Evolutionary conservation across 2,113 vertebrate genomes (phyloP), one percentile per base, ranked within the genome.

Genomic region (Agapornis roseicollis): DNA sequence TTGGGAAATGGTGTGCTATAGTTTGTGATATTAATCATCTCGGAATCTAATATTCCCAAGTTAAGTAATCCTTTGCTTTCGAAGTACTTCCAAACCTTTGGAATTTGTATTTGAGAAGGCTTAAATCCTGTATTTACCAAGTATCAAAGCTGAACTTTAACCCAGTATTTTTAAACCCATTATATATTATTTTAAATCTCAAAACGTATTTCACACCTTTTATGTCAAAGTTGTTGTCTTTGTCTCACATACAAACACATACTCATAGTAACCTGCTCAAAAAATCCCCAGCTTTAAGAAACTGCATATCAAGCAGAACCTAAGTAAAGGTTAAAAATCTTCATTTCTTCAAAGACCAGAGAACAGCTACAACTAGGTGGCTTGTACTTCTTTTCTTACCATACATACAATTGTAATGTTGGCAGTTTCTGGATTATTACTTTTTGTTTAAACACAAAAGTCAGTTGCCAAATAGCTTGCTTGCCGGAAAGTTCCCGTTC

Each of bases 201-300:
- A 11, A 10, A 55, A 69, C 9, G 12, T 41, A 69, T 72, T 89
- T 96, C 35, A 33, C 44, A 90, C 17, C 33, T 86, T 68, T 47
- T 55, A 2, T 64, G 24, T 28, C 17, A 28, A 90, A 64, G 68
- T 28, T 85, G 11, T 85, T 52, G 46, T 44, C 46, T 86, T 83
- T 91, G 15, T 77, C 77, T 84, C 81, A 73, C 3, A 0, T 44
- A 60, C 5, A 52, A n/a, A 71, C 24, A 39, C 19, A 66, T 31
- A 72, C 71, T 85, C 46, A 88, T 58, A 76, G 42, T 33, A 94
- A 72, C 25, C 68, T 70, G 41, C 35, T 77, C 53, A 88, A 89
- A 96, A 96, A 94, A 93, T 80, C 84, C 80, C 90, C 72, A 0
- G 35, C 46, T 89, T 77, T 79, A 93, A 84, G 92, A 92, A 95